Base-by-base conservation (phyloP, 1,140 invertebrate species). In the Bombus vancouverensis region DNA sequence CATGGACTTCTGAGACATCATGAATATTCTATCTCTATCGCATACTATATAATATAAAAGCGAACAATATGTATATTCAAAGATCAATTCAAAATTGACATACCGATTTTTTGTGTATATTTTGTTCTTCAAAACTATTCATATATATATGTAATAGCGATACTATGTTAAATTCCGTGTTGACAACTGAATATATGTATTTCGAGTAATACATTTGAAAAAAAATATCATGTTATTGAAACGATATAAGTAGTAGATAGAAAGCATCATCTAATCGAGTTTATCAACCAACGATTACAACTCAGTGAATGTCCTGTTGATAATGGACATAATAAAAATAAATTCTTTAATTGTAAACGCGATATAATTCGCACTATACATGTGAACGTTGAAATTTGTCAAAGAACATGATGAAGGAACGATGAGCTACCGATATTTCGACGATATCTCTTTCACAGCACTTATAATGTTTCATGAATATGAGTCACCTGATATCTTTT, bases 101-200 rank as follows among this genome's bases (percentile, higher is more conserved):
- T 71, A 71, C 44, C 44, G 44, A 81, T 13, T 39, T 22, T 57
- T 71, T 39, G 15, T 32, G 66, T 12, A 80, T 34, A 22, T 6
- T 53, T 39, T 57, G 18, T 44, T 44, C 25, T 65, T 32, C 5
- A 79, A n/a, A 44, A 68, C 37, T 44, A 44, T 42, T 8, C 12
- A 65, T n/a, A 65, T 65, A 65, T 32, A 15, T 32, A n/a, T 66
- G n/a, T 15, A 65, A 37, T 28, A 80, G 15, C 47, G 47, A 72
- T 34, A 39, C 65, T 37, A 22, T 32, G n/a, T 59, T 59, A 32
- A 72, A 57, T 71, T 34, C 18, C 32, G 34, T 12, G 18, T 47
- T 59, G 34, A 66, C 34, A 13, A 68, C 44, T 77, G 62, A 83
- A 34, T 81, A 39, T 44, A 74, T 81, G 39, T 74, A 73, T 62